Conservation (phyloP, 2,113 vertebrate genomes). For the Dipodomys ordii region DNA sequence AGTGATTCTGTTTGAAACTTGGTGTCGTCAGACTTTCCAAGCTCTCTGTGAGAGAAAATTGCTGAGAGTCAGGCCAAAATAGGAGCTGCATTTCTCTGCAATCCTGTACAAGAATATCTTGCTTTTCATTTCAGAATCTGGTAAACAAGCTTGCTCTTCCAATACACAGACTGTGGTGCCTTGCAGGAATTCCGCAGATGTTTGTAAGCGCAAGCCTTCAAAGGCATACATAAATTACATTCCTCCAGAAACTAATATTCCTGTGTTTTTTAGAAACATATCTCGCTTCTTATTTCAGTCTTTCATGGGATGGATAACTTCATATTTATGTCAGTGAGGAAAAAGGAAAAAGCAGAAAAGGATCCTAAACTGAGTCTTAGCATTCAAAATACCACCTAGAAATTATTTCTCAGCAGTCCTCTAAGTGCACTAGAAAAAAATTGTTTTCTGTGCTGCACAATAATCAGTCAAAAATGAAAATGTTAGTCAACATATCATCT, state of each 20-base stretch:
- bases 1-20: slow-evolving; percentile 59
- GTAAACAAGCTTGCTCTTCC: slow-evolving; percentile 63
- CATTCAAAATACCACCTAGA: background rate
- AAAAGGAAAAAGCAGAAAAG: slow-evolving; percentile 2
- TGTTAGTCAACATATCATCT: background rate
- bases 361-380: background rate
- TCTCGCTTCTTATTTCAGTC: slow-evolving; percentile 8
- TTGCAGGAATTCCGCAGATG: slow-evolving; percentile 30
- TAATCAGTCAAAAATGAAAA: slow-evolving; percentile 48
- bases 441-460: background rate
- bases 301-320: background rate
- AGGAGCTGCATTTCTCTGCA: slow-evolving; percentile 55
- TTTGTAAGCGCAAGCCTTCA: slow-evolving; percentile 34
- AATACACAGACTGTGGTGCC: background rate
- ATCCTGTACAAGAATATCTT: slow-evolving; percentile 45
- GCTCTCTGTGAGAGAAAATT: slow-evolving; percentile 54
- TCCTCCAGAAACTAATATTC: slow-evolving; percentile 16
- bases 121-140: slow-evolving; percentile 72
- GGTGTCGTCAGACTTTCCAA: slow-evolving; percentile 49
- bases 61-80: slow-evolving; percentile 58
- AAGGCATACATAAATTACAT: background rate
- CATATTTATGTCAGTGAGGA: slow-evolving; percentile 23
- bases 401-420: background rate
- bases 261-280: background rate
- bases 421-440: background rate